Base-by-base conservation (phyloP, 37 sponge, comb jelly and placozoan genomes). In the Lycopodina hypogea region DNA sequence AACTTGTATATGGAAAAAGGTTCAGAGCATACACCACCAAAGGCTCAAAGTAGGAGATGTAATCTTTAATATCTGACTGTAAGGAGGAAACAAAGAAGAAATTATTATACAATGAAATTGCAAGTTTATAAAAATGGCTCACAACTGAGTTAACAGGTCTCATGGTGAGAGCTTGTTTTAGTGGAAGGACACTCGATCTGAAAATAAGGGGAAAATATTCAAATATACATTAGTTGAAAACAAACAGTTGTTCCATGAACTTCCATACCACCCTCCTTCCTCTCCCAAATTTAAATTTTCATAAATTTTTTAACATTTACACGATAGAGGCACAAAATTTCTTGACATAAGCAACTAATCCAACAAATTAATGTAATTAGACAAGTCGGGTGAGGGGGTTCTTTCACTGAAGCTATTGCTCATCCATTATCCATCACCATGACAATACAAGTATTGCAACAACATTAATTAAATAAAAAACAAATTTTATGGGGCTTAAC, bases 31-130 rank as follows among this genome's bases (percentile, higher is more conserved):
- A 42, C 28, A 93, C 72, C 2, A 93, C 86, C 42, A 93, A 78
- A 15, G 90, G 94, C 70, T 93, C 90, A 79, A 93, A 93, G 78
- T 88, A 71, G 24, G 69, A 65, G 38, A 93, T 82, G 57, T 86
- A 89, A 60, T 93, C 86, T 57, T 85, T 85, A 50, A 93, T 83
- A 12, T 82, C 69, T 8, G 83, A 80, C 93, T 93, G 84, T 9
- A 39, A 19, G 19, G 14, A 65, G 15, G 51, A 28, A 34, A 34
- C 18, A 65, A 3, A 19, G 3, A 50, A 32, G 6, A 0, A 21
- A 64, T 51, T 4, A 53, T 30, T 7, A 33, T 1, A 73, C 36
- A 7, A 9, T 45, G 2, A 55, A 42, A 33, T 55, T 55, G 2
- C 56, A 55, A 23, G 1, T 30, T 18, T 32, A 67, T 9, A 34